These are phyloP conservation scores for Diprion similis DNA, from an alignment of 1,140 invertebrate genomes.

Conservation along the genomic window DNA sequence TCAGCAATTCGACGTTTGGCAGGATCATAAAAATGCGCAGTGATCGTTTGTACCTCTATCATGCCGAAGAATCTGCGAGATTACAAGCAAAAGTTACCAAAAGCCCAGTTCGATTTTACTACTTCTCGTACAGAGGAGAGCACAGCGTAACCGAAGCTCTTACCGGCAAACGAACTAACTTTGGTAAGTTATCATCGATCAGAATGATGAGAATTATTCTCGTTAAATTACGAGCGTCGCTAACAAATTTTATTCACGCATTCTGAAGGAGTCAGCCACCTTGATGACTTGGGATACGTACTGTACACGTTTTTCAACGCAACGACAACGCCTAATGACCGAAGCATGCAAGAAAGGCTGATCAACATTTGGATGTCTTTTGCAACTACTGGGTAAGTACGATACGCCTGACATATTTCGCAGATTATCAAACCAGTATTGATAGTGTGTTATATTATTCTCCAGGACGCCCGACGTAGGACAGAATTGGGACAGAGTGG, in stretches of 20 bases:
- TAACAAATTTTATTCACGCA: no score
- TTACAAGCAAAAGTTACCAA: conserved; percentile 61
- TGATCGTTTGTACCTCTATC: conserved; percentile 66
- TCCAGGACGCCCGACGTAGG: no score
- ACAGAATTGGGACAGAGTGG: no score
- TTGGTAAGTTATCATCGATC: conserved; percentile 55
- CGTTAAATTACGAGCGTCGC: background rate
- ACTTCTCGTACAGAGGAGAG: conserved; percentile 57
- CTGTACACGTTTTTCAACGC: conserved; percentile 48
- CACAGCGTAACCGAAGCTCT: conserved; percentile 54
- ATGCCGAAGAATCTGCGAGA: conserved; percentile 64
- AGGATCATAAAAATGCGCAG: conserved; percentile 60
- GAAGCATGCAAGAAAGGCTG: conserved; percentile 61
- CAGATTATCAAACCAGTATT: no score
- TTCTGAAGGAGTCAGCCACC: conserved; percentile 66
- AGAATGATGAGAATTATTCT: conserved; percentile 42
- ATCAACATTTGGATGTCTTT: conserved; percentile 65
- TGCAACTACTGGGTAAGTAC: conserved; percentile 62
- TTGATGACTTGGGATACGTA: conserved; percentile 63
- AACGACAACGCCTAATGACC: conserved; percentile 53
- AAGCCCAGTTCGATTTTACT: conserved; percentile 66
- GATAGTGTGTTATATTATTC: no score
- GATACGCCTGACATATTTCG: no score
- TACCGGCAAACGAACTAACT: conserved; percentile 47
- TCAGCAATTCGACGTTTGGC: conserved; percentile 41